Conservation (phyloP, 1,140 invertebrate species). For the Aphaenogaster rudis region DNA sequence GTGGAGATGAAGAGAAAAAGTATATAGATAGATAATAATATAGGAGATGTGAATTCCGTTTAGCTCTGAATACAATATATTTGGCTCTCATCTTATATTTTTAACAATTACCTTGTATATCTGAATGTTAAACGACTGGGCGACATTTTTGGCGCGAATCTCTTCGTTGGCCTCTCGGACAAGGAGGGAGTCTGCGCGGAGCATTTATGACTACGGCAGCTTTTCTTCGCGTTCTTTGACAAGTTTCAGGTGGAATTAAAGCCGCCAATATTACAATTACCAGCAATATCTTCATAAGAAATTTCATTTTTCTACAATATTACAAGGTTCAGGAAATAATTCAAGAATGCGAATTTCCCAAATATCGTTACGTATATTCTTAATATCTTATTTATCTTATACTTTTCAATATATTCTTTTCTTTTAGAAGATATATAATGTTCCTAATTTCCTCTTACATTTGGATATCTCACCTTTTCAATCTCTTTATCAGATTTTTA, state of each 20-base stretch:
- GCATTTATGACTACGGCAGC: not conserved
- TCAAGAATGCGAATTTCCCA: not conserved
- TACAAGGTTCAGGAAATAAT: not conserved
- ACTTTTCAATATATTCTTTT: not conserved
- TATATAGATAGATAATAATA: not conserved
- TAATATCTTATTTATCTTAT: not conserved
- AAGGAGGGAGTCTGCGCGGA: not conserved
- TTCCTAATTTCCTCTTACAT: not conserved
- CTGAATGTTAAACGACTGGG: not conserved
- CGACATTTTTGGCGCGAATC: not conserved
- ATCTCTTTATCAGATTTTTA: not conserved
- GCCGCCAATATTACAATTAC: conserved; percentile 27
- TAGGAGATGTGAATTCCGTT: not conserved
- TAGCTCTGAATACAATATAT: not conserved
- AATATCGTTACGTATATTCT: not conserved
- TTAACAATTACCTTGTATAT: conserved; percentile 27
- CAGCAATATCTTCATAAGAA: conserved; percentile 14
- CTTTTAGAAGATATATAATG: not conserved
- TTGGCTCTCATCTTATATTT: not conserved
- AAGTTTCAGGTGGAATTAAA: not conserved
- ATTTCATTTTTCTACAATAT: conserved; percentile 36
- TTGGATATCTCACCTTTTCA: not conserved
- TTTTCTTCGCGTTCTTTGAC: not conserved
- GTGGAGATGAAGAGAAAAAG: not conserved
- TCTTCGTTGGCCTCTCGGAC: not conserved